phyloP scores from a whole-genome alignment of 2,113 vertebrate genomes.

The Lepidiolamprologus cunningtoni region DNA sequence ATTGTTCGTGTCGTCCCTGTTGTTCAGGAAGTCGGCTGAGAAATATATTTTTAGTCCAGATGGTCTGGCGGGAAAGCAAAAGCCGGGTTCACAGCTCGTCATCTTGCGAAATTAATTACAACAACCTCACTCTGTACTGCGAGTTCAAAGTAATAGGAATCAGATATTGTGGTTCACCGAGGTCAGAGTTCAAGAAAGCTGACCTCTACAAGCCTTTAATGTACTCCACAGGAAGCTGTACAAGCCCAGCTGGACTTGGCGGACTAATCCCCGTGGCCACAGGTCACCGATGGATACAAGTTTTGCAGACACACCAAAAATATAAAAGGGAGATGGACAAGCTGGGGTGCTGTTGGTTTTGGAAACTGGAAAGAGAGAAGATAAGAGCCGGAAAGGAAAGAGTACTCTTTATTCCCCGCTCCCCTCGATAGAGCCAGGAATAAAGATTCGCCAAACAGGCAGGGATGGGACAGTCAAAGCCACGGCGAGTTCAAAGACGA shows the following conservation, averaged over 20 bases:
- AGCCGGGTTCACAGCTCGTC: background rate
- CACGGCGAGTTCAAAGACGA: background rate
- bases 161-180: constrained; percentile 13
- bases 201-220: constrained; percentile 36
- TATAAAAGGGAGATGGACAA: background rate
- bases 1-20: background rate
- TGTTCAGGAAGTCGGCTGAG: background rate
- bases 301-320: background rate
- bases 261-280: background rate
- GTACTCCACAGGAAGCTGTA: constrained; percentile 27
- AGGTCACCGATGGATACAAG: background rate
- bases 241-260: constrained; percentile 17
- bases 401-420: background rate
- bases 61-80: background rate
- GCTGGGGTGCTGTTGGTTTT: background rate
- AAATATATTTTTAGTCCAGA: background rate
- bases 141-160: constrained; percentile 26
- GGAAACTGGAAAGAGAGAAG: background rate
- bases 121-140: background rate
- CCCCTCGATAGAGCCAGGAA: background rate
- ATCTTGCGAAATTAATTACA: background rate
- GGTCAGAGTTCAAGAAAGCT: constrained; percentile 32
- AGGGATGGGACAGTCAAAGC: background rate
- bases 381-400: background rate
- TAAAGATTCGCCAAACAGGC: background rate